phyloP scores from a whole-genome alignment of 2,113 vertebrate genomes.

The Vimba vimba region DNA sequence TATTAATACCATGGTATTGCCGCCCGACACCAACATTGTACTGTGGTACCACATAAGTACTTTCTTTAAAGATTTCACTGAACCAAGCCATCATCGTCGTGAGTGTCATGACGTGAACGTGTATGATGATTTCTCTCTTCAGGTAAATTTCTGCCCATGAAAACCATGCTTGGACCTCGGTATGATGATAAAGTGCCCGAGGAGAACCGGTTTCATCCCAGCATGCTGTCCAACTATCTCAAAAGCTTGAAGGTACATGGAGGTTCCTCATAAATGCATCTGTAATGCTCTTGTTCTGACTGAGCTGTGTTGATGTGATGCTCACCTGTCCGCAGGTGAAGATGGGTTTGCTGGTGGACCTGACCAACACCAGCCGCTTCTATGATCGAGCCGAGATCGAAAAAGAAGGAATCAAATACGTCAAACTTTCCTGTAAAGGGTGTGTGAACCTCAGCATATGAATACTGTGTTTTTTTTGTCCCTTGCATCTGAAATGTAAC shows the following conservation, averaged over 20 bases:
- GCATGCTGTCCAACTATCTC: constrained; percentile 95
- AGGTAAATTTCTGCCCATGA: constrained; percentile 97
- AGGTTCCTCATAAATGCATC: neutral
- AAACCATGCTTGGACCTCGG: constrained; percentile 95
- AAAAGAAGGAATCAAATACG: constrained; percentile 92
- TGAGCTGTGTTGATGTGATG: neutral
- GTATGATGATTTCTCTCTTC: neutral
- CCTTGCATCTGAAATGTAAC: neutral
- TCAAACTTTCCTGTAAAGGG: constrained; percentile 97
- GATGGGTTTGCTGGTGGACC: constrained; percentile 94
- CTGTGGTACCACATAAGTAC: neutral
- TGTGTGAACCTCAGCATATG: constrained; percentile 67
- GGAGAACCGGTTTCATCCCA: constrained; percentile 93
- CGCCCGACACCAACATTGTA: neutral
- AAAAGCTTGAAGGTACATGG: constrained; percentile 92
- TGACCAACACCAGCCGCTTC: constrained; percentile 96
- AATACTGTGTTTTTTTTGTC: neutral
- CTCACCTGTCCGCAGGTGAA: constrained; percentile 83
- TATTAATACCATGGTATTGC: neutral
- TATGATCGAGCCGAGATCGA: constrained; percentile 95
- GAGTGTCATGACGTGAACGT: neutral
- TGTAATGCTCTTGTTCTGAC: neutral
- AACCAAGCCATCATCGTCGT: neutral
- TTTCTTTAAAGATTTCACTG: neutral
- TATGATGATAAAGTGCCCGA: constrained; percentile 95